phyloP scores from a whole-genome alignment of 2,797 vertebrate genomes.

The Squalus acanthias region DNA sequence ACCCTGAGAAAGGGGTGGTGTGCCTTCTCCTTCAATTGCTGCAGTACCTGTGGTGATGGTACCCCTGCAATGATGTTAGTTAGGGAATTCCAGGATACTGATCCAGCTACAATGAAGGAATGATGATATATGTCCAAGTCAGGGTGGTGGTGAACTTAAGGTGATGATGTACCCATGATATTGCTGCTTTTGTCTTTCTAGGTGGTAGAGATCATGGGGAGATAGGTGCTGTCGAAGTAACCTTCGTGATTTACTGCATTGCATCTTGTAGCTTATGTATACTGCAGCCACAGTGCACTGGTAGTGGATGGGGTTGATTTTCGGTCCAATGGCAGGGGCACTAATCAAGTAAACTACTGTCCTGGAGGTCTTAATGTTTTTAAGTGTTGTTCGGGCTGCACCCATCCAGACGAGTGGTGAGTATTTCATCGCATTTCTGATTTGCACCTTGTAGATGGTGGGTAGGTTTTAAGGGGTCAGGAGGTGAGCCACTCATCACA shows the following conservation, averaged over 20 bases:
- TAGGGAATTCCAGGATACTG: neutral
- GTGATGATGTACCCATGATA: neutral
- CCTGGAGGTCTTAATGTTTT: neutral
- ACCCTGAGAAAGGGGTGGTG: too few species aligned
- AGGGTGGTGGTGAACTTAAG: neutral
- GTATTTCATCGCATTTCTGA: neutral
- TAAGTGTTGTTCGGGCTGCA: neutral
- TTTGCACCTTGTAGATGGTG: too few species aligned
- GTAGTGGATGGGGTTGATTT: neutral
- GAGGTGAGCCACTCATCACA: too few species aligned
- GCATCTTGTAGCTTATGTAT: neutral
- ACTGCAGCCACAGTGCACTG: neutral
- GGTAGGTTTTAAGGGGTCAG: too few species aligned
- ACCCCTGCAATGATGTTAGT: neutral
- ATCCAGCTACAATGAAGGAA: neutral
- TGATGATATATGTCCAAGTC: neutral
- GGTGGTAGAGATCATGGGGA: neutral
- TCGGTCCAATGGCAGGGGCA: neutral
- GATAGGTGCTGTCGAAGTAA: neutral
- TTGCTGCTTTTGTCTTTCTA: neutral
- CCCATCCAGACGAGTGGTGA: neutral
- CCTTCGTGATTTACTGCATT: neutral
- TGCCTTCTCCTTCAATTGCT: too few species aligned
- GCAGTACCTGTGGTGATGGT: neutral
- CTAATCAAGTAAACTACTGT: neutral